Percentiles rank a stretch among this genome's conserved stretches.
These are phyloP conservation scores for Leguminivora glycinivorella DNA, from an alignment of 1,140 invertebrate genomes.

Conservation along the genomic window DNA sequence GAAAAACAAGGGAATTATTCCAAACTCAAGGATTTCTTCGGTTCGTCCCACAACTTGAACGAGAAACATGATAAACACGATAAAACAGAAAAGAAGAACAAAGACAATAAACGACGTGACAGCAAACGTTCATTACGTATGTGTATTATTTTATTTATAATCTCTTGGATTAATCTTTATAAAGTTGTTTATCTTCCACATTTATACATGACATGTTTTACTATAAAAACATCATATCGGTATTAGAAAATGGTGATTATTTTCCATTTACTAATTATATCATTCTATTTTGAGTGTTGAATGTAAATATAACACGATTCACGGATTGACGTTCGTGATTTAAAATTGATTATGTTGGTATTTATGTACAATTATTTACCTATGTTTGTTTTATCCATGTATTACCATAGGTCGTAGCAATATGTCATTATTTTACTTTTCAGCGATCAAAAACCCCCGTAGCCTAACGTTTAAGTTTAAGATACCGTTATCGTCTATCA, in stretches of 20 bases:
- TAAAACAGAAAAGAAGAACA: constrained; percentile 17
- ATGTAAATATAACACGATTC: too few relatives aligned
- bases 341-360: too few relatives aligned
- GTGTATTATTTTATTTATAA: neutral
- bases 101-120: neutral
- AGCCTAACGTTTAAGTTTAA: neutral
- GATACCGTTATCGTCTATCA: constrained; percentile 15
- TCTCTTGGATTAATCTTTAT: neutral
- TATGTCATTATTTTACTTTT: neutral
- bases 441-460: neutral
- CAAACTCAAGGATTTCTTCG: constrained; percentile 53
- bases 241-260: too few relatives aligned
- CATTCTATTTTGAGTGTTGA: too few relatives aligned
- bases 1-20: constrained; percentile 30
- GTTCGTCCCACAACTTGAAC: constrained; percentile 48
- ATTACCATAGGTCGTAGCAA: too few relatives aligned
- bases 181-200: neutral
- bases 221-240: too few relatives aligned
- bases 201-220: too few relatives aligned
- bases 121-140: constrained; percentile 8
- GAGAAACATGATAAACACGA: constrained; percentile 31
- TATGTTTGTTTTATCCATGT: too few relatives aligned
- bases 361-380: too few relatives aligned
- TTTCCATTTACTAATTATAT: too few relatives aligned
- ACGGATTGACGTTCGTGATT: too few relatives aligned